Evolutionary conservation across 2,888 invertebrate genomes (phyloP).

Genomic region (Metallyticus violacea): DNA sequence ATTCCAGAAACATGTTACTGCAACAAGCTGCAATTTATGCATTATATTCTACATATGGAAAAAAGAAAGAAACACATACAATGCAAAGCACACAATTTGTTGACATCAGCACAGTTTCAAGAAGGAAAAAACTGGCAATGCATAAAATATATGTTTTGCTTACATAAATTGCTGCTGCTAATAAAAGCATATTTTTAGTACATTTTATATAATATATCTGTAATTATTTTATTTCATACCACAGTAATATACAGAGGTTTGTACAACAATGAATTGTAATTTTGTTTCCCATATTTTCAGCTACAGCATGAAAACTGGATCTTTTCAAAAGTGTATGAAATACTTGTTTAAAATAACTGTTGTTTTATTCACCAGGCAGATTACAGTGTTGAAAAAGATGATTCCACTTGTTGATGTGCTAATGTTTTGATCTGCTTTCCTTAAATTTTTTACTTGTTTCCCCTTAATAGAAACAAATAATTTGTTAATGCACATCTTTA

Average conservation of each 20-base stretch:
- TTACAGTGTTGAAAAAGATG: not conserved
- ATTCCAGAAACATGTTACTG: no score
- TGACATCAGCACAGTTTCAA: no score
- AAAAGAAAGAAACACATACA: no score
- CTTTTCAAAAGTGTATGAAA: not conserved
- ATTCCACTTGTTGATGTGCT: not conserved
- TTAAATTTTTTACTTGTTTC: not conserved
- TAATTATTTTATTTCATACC: not conserved
- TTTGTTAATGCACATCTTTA: not conserved
- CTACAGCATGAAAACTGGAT: not conserved
- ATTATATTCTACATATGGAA: no score
- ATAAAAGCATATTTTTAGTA: not conserved
- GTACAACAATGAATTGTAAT: not conserved
- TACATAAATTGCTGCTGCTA: not conserved
- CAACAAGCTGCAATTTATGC: no score
- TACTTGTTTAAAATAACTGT: not conserved
- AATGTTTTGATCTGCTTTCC: no score
- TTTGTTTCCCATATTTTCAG: not conserved
- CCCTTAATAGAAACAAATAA: not conserved
- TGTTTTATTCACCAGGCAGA: not conserved
- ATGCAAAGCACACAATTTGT: no score
- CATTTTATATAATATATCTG: not conserved
- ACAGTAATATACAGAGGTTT: not conserved
- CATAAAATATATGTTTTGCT: not conserved
- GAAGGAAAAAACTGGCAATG: not conserved